Evolutionary conservation across 2,113 vertebrate species (phyloP), one percentile per base, ranked within the genome.

Genomic region (Podarcis cretensis): DNA sequence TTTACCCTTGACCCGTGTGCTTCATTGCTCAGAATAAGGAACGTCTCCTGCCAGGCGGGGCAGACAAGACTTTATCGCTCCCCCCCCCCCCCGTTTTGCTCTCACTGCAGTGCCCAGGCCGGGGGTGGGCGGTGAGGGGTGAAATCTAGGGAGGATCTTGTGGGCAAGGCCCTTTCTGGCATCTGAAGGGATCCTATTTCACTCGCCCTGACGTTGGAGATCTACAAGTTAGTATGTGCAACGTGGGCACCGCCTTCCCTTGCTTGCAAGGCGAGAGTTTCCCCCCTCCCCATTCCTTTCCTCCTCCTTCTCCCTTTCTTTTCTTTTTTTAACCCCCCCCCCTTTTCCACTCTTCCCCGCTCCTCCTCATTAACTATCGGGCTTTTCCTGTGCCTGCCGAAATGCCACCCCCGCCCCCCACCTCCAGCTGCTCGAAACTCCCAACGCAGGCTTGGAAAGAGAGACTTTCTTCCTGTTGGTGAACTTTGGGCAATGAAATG

Each of bases 151-250:
- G 89, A 86, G 87, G 75, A 68, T 69, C 73, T 68, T 59, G 87
- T 2, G 43, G 20, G 89, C 77, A 57, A 91, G 73, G 37, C 89
- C 90, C 93, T 84, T 92, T 87, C 89, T 91, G 94, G 94, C 94
- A 94, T 77, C 84, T 84, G 81, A 0, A 54, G 20, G 37, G 82
- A 32, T 83, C 90, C 84, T 7, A 1, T 89, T 90, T 16, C 82
- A 77, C 88, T 78, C 82, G 88, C 88, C 86, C 77, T 75, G 92
- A 59, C 84, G 12, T 85, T 25, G 30, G 59, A 85, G 91, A 90
- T 91, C 91, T 92, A 3, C 43, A 85, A 77, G 90, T 91, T 90
- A 85, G 87, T 4, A 75, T 43, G 90, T 88, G 90, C 65, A 5
- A 6, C 77, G 1, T 82, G 68, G 92, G 79, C 78, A 40, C 87